Conservation (phyloP, 2,888 invertebrate species). For the Nematopogon swammerdamellus region DNA sequence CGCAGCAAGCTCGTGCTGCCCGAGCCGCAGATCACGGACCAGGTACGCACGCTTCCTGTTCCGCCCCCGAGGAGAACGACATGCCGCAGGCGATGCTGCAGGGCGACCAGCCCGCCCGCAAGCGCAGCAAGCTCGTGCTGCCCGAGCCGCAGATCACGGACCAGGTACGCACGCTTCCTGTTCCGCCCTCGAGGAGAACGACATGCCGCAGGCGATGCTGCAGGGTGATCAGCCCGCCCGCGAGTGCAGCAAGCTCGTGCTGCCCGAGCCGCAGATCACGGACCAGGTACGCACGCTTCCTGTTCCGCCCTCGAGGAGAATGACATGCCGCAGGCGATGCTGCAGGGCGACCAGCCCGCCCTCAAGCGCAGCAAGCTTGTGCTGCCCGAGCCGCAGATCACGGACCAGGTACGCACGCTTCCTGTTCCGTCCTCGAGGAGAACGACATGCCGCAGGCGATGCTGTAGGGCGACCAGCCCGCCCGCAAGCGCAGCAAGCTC, state of each 20-base stretch:
- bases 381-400: slow-evolving; percentile 88
- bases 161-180: slow-evolving; percentile 25
- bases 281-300: slow-evolving; percentile 61
- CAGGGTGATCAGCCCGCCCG: slow-evolving; percentile 89
- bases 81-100: slow-evolving; percentile 75
- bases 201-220: slow-evolving; percentile 86
- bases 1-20: slow-evolving; percentile 95
- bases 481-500: slow-evolving; percentile 92
- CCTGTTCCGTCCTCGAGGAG: slow-evolving; percentile 64
- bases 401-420: slow-evolving; percentile 66
- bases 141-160: slow-evolving; percentile 91
- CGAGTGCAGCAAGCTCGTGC: slow-evolving; percentile 91
- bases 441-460: slow-evolving; percentile 92
- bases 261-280: slow-evolving; percentile 96
- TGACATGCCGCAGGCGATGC: slow-evolving; percentile 85
- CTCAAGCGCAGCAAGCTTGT: slow-evolving; percentile 85
- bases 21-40: slow-evolving; percentile 94
- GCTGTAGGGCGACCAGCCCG: slow-evolving; percentile 81
- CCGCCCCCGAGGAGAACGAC: slow-evolving; percentile 74
- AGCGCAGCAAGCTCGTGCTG: slow-evolving; percentile 81
- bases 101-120: too few relatives aligned
- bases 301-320: slow-evolving; percentile 73
- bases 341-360: too few relatives aligned
- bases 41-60: slow-evolving; percentile 29
- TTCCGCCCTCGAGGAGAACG: slow-evolving; percentile 73